Evolutionary conservation across 2,113 vertebrate species (phyloP).

Genomic region (Vombatus ursinus): DNA sequence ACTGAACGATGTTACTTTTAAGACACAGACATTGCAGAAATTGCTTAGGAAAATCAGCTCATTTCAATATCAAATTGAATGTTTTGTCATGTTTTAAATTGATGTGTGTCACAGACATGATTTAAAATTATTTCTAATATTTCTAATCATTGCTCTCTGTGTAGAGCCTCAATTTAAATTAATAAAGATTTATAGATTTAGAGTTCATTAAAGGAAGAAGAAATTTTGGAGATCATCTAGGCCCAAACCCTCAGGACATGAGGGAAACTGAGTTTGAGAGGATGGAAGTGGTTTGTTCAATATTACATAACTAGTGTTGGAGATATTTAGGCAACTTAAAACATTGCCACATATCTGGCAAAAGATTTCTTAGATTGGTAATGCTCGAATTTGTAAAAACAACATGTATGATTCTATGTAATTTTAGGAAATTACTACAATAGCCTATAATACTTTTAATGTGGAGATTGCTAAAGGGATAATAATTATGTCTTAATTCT

Average conservation of each 20-base stretch:
- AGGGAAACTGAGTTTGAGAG: neutral
- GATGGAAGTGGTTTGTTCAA: neutral
- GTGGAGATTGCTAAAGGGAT: slow-evolving; percentile 8
- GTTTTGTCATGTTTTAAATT: slow-evolving; percentile 17
- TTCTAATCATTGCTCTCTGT: neutral
- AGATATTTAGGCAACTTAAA: slow-evolving; percentile 2
- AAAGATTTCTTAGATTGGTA: neutral
- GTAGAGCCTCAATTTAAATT: neutral
- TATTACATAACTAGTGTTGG: neutral
- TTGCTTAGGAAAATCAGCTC: neutral
- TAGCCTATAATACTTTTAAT: slow-evolving; percentile 19
- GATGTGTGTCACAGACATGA: neutral
- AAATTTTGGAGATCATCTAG: neutral
- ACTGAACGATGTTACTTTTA: neutral
- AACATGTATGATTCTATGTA: slow-evolving; percentile 25
- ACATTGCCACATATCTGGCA: neutral
- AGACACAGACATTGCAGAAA: neutral
- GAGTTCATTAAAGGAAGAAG: neutral
- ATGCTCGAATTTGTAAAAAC: slow-evolving; percentile 35
- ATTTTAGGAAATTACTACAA: slow-evolving; percentile 44
- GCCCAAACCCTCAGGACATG: neutral
- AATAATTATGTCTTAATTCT: slow-evolving; percentile 67
- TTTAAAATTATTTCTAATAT: neutral
- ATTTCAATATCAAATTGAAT: neutral
- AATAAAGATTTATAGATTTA: neutral